Base-by-base conservation (phyloP, 2,797 vertebrate genomes). In the Pyrocephalus nanus region DNA sequence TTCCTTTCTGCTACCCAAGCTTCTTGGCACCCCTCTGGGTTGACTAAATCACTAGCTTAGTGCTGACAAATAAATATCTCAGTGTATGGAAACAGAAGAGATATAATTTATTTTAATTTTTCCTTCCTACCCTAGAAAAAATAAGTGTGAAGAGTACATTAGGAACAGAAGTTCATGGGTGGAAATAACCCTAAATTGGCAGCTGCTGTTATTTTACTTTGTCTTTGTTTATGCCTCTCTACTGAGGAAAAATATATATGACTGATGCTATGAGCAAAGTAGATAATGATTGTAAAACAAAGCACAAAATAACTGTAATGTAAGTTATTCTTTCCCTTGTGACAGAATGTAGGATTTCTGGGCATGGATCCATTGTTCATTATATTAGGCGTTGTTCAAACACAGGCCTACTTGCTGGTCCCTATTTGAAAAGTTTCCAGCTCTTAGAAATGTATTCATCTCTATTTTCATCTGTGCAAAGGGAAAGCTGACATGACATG, bases 201-300 rank as follows among this genome's bases (percentile, higher is more conserved):
- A 88, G 8, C 29, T 73, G 50, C 34, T 95, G 38, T 62, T 95
- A 66, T 84, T 95, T 96, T 70, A 64, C 25, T 88, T 79, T 47
- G 50, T 91, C 54, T 92, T 88, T 82, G 36, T 85, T 74, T 75
- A 79, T 94, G 27, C 27, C 30, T 75, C 38, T 79, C 15, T 80
- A 0, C n/a, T 36, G 53, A 69, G 45, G 29, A 72, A 40, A 50
- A 67, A 18, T 32, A 8, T 73, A 23, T 40, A 36, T 67, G 67
- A 60, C 22, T 84, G 78, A 79, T 74, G 42, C 17, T 67, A 57
- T 54, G 29, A 82, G 18, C 8, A 60, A 87, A 76, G 38, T 40
- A 65, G 75, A 64, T 27, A 73, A 82, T 45, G 74, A 50, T 43
- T 75, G 15, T 65, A 45, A 90, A 92, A 25, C 1, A 55, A 82